Evolutionary conservation across 2,113 vertebrate genomes (phyloP), one percentile per base, ranked within the genome.

Genomic region (Bostrychus sinensis): DNA sequence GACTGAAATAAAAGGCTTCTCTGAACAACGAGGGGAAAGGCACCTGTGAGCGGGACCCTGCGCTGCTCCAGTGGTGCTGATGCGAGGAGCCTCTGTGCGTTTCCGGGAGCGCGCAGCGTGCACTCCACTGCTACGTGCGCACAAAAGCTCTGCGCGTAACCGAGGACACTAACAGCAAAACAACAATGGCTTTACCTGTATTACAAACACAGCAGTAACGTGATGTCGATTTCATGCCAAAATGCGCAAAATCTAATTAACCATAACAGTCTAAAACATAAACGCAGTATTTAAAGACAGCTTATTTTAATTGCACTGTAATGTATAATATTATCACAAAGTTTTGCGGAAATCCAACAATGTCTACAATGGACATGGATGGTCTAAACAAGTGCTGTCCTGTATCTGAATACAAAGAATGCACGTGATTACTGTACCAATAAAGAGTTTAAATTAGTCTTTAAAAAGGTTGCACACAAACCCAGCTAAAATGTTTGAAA

Each of bases 41-140:
- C 73, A 56, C 62, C 67, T 42, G 68, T 53, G 51, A 70, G 55
- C 75, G 62, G 75, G 36, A 78, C 39, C 73, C 34, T 5, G 70
- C 16, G 51, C 43, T 43, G 75, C 75, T 50, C 51, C 11, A 22
- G n/a, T 53, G 80, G 56, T 56, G 78, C 72, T 67, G 62, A 36
- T 37, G 39, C 53, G 56, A 46, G 58, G 46, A 61, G 38, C 22
- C 39, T 25, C 48, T 8, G 70, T 2, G 72, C 5, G 67, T 50
- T 58, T 37, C 57, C n/a, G 65, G 17, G 58, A 50, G 73, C 48
- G 41, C 56, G 61, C 19, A 37, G 10, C 60, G 73, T 39, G 37
- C 56, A 58, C 19, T 32, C 13, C 50, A 9, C 43, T 23, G 19
- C 51, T 38, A 5, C 55, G 65, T 78, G 72, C 61, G 64, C 69